Evolutionary conservation across 2,797 vertebrate species (phyloP).

Genomic region (Periparus ater): DNA sequence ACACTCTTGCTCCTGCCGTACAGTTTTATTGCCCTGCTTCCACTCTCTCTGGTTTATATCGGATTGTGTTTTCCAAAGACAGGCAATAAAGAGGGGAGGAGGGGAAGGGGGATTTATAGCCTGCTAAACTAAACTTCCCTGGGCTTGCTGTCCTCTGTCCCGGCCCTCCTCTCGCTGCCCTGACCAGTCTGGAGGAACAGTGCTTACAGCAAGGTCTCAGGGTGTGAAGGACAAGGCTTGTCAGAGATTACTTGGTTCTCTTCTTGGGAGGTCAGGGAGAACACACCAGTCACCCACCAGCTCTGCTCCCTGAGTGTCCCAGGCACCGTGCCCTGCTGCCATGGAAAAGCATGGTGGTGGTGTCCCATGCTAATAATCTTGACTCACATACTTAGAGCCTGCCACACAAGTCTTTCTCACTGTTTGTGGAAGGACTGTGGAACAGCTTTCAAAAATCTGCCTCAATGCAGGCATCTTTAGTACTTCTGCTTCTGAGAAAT

Average conservation of each 20-base stretch:
- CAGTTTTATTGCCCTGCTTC: slow-evolving; percentile 66
- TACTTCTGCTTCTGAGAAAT: neutral
- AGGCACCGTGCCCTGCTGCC: neutral
- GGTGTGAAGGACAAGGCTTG: slow-evolving; percentile 43
- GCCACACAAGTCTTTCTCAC: neutral
- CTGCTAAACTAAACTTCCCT: slow-evolving; percentile 61
- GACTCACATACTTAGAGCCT: neutral
- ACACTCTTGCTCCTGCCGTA: slow-evolving; percentile 38
- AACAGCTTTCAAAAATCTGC: neutral
- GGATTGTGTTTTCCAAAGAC: slow-evolving; percentile 73
- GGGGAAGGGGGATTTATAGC: slow-evolving; percentile 67
- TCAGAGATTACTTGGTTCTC: slow-evolving; percentile 18
- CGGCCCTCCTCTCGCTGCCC: slow-evolving; percentile 10
- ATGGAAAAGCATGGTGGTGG: neutral
- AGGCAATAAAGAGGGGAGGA: slow-evolving; percentile 63
- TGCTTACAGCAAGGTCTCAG: neutral
- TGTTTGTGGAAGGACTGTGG: neutral
- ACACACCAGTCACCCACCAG: neutral
- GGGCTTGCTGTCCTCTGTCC: slow-evolving; percentile 62
- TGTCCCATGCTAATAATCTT: neutral
- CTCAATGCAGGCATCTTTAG: neutral
- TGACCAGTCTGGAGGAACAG: neutral
- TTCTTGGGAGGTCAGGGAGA: slow-evolving; percentile 43
- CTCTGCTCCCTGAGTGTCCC: neutral
- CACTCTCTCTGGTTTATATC: slow-evolving; percentile 67